Evolutionary conservation across 2,888 invertebrate genomes (phyloP).

Genomic region (Ichneumoninae sp.): DNA sequence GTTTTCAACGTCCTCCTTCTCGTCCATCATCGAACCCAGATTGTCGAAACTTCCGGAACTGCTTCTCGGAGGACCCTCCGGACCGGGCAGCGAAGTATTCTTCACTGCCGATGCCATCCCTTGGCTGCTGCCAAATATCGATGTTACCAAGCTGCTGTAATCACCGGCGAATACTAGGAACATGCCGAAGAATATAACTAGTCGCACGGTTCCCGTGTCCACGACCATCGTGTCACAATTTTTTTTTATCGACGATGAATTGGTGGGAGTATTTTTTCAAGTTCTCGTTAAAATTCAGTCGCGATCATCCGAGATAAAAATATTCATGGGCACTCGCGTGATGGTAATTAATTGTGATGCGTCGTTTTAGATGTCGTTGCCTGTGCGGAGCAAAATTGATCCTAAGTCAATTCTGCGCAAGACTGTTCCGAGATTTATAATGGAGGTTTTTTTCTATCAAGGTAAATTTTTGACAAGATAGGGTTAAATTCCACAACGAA

Average conservation of each 20-base stretch:
- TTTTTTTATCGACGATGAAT: constrained; percentile 12
- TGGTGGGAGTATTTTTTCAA: background rate
- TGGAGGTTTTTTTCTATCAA: background rate
- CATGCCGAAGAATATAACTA: constrained; percentile 86
- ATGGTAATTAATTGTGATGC: background rate
- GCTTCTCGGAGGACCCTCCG: constrained; percentile 72
- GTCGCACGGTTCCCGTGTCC: constrained; percentile 84
- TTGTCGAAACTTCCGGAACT: constrained; percentile 81
- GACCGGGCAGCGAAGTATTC: constrained; percentile 64
- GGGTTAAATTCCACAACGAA: background rate
- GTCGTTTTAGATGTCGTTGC: background rate
- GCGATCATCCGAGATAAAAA: background rate
- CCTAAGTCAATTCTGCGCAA: background rate
- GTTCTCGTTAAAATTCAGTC: background rate
- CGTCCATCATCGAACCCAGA: constrained; percentile 66
- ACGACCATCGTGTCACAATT: constrained; percentile 74
- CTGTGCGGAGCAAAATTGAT: background rate
- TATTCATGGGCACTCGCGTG: background rate
- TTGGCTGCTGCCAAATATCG: constrained; percentile 84
- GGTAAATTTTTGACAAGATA: background rate
- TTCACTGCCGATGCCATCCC: constrained; percentile 72
- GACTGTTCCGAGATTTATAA: background rate
- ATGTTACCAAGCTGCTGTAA: constrained; percentile 85
- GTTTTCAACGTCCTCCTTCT: constrained; percentile 83
- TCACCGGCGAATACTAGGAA: constrained; percentile 86